Conservation (phyloP, 2,797 vertebrate species). For the Arrhamphus sclerolepis region DNA sequence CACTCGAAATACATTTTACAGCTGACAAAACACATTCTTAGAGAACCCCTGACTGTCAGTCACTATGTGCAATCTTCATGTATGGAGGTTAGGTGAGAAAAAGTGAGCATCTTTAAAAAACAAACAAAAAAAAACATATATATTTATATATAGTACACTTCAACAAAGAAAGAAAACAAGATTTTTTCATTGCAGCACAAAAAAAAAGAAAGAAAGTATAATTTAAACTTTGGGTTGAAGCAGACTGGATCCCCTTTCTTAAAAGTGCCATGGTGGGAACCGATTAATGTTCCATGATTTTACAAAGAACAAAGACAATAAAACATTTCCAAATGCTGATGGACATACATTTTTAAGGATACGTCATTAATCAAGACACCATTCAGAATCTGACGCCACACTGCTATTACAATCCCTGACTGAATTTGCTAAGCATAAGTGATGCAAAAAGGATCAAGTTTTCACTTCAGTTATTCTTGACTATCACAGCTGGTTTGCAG, state of each 20-base stretch:
- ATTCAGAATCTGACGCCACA: slow-evolving; percentile 37
- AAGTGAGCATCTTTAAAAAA: slow-evolving; percentile 8
- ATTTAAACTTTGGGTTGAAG: slow-evolving; percentile 64
- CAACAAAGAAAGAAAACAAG: slow-evolving; percentile 11
- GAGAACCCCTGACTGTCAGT: slow-evolving; percentile 52
- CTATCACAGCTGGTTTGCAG: slow-evolving; percentile 34
- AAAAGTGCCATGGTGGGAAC: slow-evolving; percentile 62
- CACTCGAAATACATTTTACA: slow-evolving; percentile 55
- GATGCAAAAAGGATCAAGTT: slow-evolving; percentile 31
- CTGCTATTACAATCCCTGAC: slow-evolving; percentile 34
- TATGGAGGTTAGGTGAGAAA: slow-evolving; percentile 40
- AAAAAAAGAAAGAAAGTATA: no score
- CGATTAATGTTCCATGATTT: slow-evolving; percentile 54
- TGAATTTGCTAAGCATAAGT: slow-evolving; percentile 43
- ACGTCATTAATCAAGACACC: slow-evolving; percentile 34
- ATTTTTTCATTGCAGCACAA: slow-evolving; percentile 48
- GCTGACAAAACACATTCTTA: slow-evolving; percentile 61
- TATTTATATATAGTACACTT: slow-evolving; percentile 31
- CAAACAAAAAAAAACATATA: no score
- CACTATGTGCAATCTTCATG: slow-evolving; percentile 66
- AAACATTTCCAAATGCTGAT: slow-evolving; percentile 41
- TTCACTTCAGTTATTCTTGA: slow-evolving; percentile 34
- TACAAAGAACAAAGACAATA: slow-evolving; percentile 50
- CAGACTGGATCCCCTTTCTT: slow-evolving; percentile 35
- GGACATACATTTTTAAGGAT: slow-evolving; percentile 49